Evolutionary conservation across 1,140 invertebrate species (phyloP).

Genomic region (Proales similis): DNA sequence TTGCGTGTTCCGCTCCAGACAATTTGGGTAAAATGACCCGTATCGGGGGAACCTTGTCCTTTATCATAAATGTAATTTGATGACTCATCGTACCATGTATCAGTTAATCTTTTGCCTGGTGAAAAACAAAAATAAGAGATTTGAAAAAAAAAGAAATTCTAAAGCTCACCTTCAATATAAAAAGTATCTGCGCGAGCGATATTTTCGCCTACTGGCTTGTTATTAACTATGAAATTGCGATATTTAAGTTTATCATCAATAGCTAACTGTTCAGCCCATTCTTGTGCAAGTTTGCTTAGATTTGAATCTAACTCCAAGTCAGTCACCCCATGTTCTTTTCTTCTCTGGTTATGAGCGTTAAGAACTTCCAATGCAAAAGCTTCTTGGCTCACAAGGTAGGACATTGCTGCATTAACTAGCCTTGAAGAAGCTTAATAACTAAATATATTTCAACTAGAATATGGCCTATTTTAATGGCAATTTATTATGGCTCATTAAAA

Average conservation of each 20-base stretch:
- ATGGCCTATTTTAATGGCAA: too few species aligned
- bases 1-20: slow-evolving; percentile 31
- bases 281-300: slow-evolving; percentile 62
- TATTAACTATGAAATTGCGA: slow-evolving; percentile 46
- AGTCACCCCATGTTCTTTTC: slow-evolving; percentile 63
- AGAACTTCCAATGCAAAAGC: slow-evolving; percentile 56
- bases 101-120: not conserved
- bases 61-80: slow-evolving; percentile 56
- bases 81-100: slow-evolving; percentile 24
- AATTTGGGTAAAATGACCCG: slow-evolving; percentile 37
- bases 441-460: too few species aligned
- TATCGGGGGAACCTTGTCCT: not conserved
- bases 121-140: not conserved
- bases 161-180: not conserved
- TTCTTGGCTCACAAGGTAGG: slow-evolving; percentile 40
- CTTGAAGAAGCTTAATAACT: too few species aligned
- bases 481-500: too few species aligned
- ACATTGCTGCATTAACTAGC: too few species aligned
- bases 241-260: slow-evolving; percentile 64
- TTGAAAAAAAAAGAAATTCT: not conserved
- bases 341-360: slow-evolving; percentile 66
- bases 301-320: slow-evolving; percentile 64
- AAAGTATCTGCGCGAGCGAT: slow-evolving; percentile 13
- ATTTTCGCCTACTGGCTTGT: slow-evolving; percentile 26
- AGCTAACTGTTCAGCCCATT: slow-evolving; percentile 68